phyloP scores from a whole-genome alignment of 2,113 vertebrate genomes.

The Nothoprocta pentlandii region DNA sequence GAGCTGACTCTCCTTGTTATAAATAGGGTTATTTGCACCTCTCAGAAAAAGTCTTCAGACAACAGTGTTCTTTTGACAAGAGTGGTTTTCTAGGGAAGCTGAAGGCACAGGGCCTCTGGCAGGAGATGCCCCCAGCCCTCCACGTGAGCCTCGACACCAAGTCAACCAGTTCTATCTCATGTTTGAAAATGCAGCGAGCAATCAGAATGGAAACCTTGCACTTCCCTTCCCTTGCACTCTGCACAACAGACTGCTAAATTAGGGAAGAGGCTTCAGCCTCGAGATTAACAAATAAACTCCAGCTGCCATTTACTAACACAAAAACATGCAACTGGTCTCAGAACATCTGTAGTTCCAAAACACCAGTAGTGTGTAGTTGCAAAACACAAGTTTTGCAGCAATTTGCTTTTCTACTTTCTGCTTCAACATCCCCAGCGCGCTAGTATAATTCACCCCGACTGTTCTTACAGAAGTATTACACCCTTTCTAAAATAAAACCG shows the following conservation, averaged over 20 bases:
- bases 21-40: not conserved
- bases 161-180: not conserved
- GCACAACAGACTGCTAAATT: not conserved
- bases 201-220: not conserved
- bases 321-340: not conserved
- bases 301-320: not conserved
- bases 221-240: not conserved
- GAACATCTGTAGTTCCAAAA: not conserved
- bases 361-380: no score
- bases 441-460: not conserved
- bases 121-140: not conserved
- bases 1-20: not conserved
- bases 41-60: not conserved
- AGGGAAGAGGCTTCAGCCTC: not conserved
- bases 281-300: not conserved
- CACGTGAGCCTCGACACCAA: not conserved
- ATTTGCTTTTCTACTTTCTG: not conserved
- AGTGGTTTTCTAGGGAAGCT: not conserved
- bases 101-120: not conserved
- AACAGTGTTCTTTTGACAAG: not conserved
- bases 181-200: not conserved
- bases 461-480: constrained; percentile 3
- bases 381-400: not conserved
- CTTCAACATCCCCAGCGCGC: rapidly evolving
- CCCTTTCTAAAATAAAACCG: constrained; percentile 17